Percentiles rank a stretch among this genome's conserved stretches.
Evolutionary conservation across 1,140 invertebrate genomes (phyloP).

Genomic region (Ips nitidus): DNA sequence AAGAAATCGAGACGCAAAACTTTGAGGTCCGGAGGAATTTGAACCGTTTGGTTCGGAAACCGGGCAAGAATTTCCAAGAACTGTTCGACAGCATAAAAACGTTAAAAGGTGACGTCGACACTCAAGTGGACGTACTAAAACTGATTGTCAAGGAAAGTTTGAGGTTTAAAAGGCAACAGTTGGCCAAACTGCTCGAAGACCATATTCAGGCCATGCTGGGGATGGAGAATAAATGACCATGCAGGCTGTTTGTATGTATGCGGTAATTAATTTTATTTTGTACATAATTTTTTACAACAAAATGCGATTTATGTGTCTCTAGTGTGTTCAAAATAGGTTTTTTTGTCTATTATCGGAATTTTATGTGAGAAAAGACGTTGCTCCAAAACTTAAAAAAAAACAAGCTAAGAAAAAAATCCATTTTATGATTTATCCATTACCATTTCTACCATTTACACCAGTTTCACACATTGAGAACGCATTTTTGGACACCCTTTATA

Average conservation of each 20-base stretch:
- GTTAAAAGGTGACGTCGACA: slow-evolving; percentile 71
- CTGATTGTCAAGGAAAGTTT: slow-evolving; percentile 77
- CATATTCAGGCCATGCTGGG: slow-evolving; percentile 43
- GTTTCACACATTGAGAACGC: too few species aligned
- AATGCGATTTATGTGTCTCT: too few species aligned
- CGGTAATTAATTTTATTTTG: too few species aligned
- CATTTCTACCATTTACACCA: too few species aligned
- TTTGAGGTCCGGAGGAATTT: slow-evolving; percentile 54
- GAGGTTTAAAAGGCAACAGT: slow-evolving; percentile 76
- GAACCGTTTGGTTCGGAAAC: slow-evolving; percentile 59
- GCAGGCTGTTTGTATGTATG: not conserved
- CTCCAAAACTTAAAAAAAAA: too few species aligned
- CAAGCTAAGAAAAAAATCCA: too few species aligned
- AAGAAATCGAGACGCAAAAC: slow-evolving; percentile 54
- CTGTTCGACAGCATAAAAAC: slow-evolving; percentile 71
- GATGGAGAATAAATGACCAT: slow-evolving; percentile 27
- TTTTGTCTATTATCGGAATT: too few species aligned
- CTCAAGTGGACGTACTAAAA: slow-evolving; percentile 68
- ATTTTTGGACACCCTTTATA: too few species aligned
- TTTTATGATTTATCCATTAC: too few species aligned
- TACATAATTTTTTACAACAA: too few species aligned
- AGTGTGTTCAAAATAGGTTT: too few species aligned
- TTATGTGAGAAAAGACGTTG: too few species aligned
- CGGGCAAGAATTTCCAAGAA: slow-evolving; percentile 65
- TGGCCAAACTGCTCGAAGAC: slow-evolving; percentile 58